Conservation (phyloP, 2,888 invertebrate species). For the Lithodes maja region DNA sequence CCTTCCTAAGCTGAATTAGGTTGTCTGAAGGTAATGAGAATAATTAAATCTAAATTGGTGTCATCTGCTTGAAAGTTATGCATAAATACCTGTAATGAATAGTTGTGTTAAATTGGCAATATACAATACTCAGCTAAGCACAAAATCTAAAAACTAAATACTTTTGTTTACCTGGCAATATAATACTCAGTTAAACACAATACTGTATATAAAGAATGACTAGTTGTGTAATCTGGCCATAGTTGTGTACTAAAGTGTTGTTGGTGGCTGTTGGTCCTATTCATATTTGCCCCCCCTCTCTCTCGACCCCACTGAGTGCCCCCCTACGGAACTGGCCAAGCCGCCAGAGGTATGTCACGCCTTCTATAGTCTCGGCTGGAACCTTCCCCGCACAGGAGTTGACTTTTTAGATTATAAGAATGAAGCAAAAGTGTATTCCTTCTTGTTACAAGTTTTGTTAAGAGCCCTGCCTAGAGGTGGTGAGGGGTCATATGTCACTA, state of each 20-base stretch:
- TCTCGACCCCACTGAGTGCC: slow-evolving; percentile 65
- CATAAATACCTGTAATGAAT: no score
- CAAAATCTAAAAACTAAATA: neutral
- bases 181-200: neutral
- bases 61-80: no score
- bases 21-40: neutral
- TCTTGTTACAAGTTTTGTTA: no score
- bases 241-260: neutral
- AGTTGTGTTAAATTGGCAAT: no score
- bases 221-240: neutral
- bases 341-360: slow-evolving; percentile 61
- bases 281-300: slow-evolving; percentile 43
- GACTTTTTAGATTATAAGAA: neutral
- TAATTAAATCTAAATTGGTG: no score
- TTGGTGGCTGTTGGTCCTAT: slow-evolving; percentile 50
- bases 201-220: neutral
- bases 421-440: no score
- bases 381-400: slow-evolving; percentile 49
- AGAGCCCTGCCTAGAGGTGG: no score
- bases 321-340: slow-evolving; percentile 59
- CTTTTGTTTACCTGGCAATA: neutral
- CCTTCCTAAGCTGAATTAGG: neutral
- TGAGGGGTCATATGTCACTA: no score
- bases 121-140: no score
- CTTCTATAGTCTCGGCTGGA: slow-evolving; percentile 43